These are phyloP conservation scores for Bubo blakistoni DNA, from an alignment of 2,113 vertebrate genomes.

Conservation along the genomic window DNA sequence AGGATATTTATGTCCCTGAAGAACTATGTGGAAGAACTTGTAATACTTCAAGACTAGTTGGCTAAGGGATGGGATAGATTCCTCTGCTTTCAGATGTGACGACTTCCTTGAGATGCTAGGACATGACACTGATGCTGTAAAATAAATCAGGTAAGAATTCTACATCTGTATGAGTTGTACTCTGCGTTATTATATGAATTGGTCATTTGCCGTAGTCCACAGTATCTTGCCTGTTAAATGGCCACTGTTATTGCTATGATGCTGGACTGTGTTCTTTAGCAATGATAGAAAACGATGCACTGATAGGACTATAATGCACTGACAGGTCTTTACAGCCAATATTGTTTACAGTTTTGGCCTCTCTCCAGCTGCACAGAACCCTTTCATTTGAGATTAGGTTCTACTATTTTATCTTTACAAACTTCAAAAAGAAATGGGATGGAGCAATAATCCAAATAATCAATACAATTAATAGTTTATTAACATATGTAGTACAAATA, in stretches of 20 bases:
- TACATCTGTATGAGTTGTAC: not conserved
- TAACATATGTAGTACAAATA: not conserved
- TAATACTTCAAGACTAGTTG: not conserved
- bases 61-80: not conserved
- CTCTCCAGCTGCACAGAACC: not conserved
- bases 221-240: not conserved
- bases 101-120: not conserved
- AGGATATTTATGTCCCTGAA: not conserved
- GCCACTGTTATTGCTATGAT: not conserved
- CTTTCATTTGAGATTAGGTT: not conserved
- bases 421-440: not conserved
- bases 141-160: not conserved
- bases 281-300: not conserved
- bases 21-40: not conserved
- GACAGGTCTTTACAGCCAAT: not conserved
- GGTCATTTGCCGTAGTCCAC: not conserved
- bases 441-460: not conserved
- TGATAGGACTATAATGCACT: not conserved
- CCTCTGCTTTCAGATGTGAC: not conserved
- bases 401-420: not conserved
- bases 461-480: not conserved
- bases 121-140: not conserved
- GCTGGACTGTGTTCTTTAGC: not conserved
- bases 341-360: not conserved
- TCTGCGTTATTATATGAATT: not conserved